Conservation (phyloP, 2,797 vertebrate genomes). For the Anguilla anguilla region DNA sequence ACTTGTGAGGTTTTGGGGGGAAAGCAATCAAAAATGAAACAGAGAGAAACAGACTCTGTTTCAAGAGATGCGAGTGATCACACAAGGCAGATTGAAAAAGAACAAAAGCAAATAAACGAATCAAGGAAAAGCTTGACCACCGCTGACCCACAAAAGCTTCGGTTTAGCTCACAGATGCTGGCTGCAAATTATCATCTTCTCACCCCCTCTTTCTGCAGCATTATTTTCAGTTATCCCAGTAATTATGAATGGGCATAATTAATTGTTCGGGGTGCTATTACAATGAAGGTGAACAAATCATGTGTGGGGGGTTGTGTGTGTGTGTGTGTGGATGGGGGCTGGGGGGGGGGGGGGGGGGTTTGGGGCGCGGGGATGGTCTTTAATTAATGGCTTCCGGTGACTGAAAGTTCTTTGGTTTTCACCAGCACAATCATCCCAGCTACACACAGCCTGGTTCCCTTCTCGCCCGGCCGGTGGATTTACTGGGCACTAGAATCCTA, state of each 20-base stretch:
- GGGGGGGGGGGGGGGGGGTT: no score
- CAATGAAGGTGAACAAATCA: not conserved
- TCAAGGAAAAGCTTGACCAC: not conserved
- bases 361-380: not conserved
- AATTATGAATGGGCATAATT: not conserved
- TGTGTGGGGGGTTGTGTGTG: no score
- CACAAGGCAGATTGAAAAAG: not conserved
- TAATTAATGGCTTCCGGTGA: not conserved
- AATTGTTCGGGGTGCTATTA: not conserved
- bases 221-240: not conserved
- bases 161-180: not conserved
- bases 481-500: not conserved
- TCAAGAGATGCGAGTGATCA: not conserved
- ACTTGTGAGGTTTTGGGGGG: not conserved
- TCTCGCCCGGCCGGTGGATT: not conserved
- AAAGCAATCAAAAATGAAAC: not conserved
- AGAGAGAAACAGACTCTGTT: not conserved
- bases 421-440: no score
- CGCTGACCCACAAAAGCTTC: not conserved
- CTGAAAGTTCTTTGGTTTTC: not conserved
- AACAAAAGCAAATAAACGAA: not conserved
- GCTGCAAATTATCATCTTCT: not conserved
- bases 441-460: not conserved
- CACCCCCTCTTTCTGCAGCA: not conserved
- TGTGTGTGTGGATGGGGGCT: no score